Evolutionary conservation across 2,113 vertebrate species (phyloP).

Genomic region (Lethenteron reissneri): DNA sequence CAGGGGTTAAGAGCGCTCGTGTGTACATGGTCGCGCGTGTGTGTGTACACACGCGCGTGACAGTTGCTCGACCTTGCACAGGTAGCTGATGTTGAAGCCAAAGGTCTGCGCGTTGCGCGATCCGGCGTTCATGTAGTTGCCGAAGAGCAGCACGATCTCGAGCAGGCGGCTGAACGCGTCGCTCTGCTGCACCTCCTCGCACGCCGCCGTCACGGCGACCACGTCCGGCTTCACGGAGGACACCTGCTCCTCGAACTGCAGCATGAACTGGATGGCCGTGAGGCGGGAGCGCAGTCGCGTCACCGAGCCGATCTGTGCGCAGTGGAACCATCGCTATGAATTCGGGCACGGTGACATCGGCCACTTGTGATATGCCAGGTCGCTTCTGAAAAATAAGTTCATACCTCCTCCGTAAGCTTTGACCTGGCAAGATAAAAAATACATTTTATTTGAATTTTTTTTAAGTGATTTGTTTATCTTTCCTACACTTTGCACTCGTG

Average conservation of each 20-base stretch:
- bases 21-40: background rate
- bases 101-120: slow-evolving; percentile 85
- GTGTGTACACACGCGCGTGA: background rate
- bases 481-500: too few species aligned
- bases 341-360: too few species aligned
- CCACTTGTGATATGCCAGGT: too few species aligned
- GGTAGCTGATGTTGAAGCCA: slow-evolving; percentile 78
- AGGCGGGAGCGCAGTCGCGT: slow-evolving; percentile 65
- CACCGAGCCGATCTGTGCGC: slow-evolving; percentile 68
- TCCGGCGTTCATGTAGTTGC: slow-evolving; percentile 96
- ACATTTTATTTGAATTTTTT: too few species aligned
- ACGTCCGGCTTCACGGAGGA: slow-evolving; percentile 86
- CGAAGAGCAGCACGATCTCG: slow-evolving; percentile 61
- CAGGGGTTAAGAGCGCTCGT: too few species aligned
- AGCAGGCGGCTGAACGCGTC: slow-evolving; percentile 55
- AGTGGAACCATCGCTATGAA: background rate
- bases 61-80: slow-evolving; percentile 53
- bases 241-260: slow-evolving; percentile 80
- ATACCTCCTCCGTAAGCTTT: too few species aligned
- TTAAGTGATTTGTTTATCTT: too few species aligned
- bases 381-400: too few species aligned
- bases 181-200: slow-evolving; percentile 84
- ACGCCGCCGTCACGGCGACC: slow-evolving; percentile 78
- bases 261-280: slow-evolving; percentile 65
- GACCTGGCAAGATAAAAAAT: too few species aligned